A percentile compares a stretch with the other conserved stretches of the same genome.
These are phyloP conservation scores for Ips typographus DNA, from an alignment of 1,140 invertebrate species.

Conservation along the genomic window DNA sequence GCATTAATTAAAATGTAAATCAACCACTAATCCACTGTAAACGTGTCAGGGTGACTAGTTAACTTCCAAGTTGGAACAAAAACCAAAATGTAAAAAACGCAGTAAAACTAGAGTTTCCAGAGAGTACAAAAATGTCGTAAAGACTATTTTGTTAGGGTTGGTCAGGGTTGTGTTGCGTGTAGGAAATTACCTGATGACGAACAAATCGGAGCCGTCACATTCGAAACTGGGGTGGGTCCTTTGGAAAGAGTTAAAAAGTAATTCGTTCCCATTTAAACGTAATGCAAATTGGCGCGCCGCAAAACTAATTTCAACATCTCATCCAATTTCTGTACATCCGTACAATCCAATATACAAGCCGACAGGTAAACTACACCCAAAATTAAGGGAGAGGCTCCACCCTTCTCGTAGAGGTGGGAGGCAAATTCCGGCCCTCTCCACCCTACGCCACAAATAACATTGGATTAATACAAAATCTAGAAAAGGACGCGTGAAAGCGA, in stretches of 20 bases:
- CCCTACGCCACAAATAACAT: constrained; percentile 30
- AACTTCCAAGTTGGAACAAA: too few relatives aligned
- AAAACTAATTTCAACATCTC: constrained; percentile 11
- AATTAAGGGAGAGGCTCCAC: constrained; percentile 32
- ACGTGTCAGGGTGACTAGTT: too few relatives aligned
- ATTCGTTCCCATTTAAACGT: constrained; percentile 5
- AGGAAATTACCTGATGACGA: too few relatives aligned
- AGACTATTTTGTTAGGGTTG: too few relatives aligned
- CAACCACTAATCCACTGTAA: too few relatives aligned
- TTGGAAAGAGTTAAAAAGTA: not conserved
- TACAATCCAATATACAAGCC: constrained; percentile 16
- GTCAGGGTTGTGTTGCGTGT: too few relatives aligned
- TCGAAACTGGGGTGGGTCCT: too few relatives aligned
- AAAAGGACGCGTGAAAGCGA: constrained; percentile 38
- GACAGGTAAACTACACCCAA: constrained; percentile 33
- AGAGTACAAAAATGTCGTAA: too few relatives aligned
- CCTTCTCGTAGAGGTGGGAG: constrained; percentile 23
- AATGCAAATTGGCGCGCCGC: constrained; percentile 8
- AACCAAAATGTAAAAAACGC: too few relatives aligned
- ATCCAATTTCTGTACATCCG: constrained; percentile 8
- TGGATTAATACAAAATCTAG: constrained; percentile 40
- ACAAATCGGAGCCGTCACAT: too few relatives aligned
- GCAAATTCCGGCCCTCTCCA: constrained; percentile 23
- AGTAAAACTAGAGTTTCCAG: too few relatives aligned
- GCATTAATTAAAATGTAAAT: too few relatives aligned